These are phyloP conservation scores for Neosilurus mollespiculum DNA, from an alignment of 2,797 vertebrate genomes.

Conservation along the genomic window DNA sequence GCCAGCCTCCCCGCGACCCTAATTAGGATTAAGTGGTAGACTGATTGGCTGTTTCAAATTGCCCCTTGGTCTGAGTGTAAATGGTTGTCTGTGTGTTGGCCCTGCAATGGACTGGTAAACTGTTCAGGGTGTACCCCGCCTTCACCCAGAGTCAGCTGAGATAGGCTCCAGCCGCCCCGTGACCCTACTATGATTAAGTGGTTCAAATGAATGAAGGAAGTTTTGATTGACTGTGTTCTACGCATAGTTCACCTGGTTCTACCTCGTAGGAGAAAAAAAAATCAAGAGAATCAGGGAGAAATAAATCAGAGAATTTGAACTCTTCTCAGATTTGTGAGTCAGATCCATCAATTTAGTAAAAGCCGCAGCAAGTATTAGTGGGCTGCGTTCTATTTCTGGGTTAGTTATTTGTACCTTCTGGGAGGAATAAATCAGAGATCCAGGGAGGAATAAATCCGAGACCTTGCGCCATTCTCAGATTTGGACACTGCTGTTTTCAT, in stretches of 20 bases:
- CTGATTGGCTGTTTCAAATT: no score
- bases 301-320: not conserved
- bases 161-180: no score
- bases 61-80: no score
- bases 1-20: no score
- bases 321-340: not conserved
- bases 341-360: constrained; percentile 3
- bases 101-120: no score
- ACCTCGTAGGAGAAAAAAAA: not conserved
- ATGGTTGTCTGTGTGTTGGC: no score
- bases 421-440: constrained; percentile 21
- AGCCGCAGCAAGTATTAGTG: not conserved
- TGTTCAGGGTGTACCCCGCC: no score
- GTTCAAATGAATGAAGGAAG: not conserved
- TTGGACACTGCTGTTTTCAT: constrained; percentile 15
- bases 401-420: constrained; percentile 13
- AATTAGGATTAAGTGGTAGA: no score
- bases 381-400: not conserved
- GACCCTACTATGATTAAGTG: no score
- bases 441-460: not conserved
- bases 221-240: not conserved
- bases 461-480: constrained; percentile 14
- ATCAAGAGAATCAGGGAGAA: not conserved
- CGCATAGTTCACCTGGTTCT: not conserved
- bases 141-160: no score